Evolutionary conservation across 2,797 vertebrate species (phyloP).

Genomic region (Cirrhinus molitorella): DNA sequence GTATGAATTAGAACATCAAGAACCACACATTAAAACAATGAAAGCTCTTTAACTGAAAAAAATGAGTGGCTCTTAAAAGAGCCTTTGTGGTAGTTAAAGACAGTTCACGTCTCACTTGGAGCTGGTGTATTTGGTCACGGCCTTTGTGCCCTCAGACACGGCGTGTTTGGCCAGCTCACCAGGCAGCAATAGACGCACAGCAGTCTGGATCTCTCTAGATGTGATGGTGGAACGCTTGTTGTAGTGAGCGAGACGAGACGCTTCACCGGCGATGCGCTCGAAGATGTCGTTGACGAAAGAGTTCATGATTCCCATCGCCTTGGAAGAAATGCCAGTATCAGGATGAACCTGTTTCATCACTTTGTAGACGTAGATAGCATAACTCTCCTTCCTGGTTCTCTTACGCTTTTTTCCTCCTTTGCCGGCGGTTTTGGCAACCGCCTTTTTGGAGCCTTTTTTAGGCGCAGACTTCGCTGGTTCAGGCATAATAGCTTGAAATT

Average conservation of each 20-base stretch:
- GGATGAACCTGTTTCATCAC: not conserved
- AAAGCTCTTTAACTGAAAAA: not conserved
- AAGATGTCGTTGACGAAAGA: not conserved
- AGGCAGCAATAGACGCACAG: not conserved
- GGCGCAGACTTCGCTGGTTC: too few relatives aligned
- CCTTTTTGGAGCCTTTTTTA: too few relatives aligned
- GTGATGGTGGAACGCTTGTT: conserved; percentile 1
- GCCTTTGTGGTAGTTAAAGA: not conserved
- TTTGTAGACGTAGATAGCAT: not conserved
- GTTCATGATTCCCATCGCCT: not conserved
- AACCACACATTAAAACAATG: too few relatives aligned
- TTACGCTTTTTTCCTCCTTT: too few relatives aligned
- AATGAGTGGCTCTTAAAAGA: not conserved
- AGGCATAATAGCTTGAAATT: too few relatives aligned
- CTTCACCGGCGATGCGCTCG: not conserved
- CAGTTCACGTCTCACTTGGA: not conserved
- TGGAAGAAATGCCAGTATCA: not conserved
- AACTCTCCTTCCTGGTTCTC: too few relatives aligned
- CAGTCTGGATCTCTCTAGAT: not conserved
- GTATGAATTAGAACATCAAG: too few relatives aligned
- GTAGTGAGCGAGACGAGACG: not conserved
- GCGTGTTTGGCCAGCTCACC: not conserved
- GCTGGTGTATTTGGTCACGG: too few relatives aligned
- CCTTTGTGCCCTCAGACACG: not conserved
- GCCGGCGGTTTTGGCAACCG: too few relatives aligned